These are phyloP conservation scores for Andrena bucephala DNA, from an alignment of 2,888 invertebrate species.

Conservation along the genomic window DNA sequence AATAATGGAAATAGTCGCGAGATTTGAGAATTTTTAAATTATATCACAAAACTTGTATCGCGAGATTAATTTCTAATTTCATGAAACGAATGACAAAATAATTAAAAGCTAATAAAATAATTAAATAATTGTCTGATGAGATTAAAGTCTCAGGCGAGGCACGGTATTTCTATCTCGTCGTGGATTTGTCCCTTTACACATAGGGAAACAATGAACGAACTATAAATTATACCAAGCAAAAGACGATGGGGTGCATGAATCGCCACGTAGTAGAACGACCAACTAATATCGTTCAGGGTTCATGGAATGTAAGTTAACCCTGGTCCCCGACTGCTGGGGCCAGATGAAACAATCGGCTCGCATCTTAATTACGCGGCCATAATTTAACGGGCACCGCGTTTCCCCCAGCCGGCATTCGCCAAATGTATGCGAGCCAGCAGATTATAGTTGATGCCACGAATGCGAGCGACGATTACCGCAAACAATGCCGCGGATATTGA, in stretches of 20 bases:
- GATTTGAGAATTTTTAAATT: too few species aligned
- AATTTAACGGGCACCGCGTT: constrained; percentile 63
- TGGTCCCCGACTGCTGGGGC: neutral
- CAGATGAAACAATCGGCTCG: constrained; percentile 70
- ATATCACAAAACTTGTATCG: too few species aligned
- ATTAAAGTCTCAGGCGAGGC: too few species aligned
- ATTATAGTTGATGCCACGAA: constrained; percentile 61
- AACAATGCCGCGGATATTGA: constrained; percentile 70
- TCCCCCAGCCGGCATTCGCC: constrained; percentile 50
- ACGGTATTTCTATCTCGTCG: too few species aligned
- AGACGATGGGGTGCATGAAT: neutral
- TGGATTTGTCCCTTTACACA: too few species aligned
- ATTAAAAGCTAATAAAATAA: too few species aligned
- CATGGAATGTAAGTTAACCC: constrained; percentile 53
- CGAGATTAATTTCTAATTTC: too few species aligned
- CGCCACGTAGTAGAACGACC: neutral
- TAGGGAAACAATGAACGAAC: neutral
- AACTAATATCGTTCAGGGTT: neutral
- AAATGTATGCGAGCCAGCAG: constrained; percentile 62
- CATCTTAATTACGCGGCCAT: constrained; percentile 71
- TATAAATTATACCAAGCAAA: constrained; percentile 14
- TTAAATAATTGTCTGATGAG: too few species aligned
- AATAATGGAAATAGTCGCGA: too few species aligned
- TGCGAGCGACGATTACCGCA: constrained; percentile 66
- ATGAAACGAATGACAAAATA: too few species aligned